Percentiles rank a stretch among this genome's conserved stretches.
phyloP scores from a whole-genome alignment of 2,113 vertebrate genomes.

The Candoia aspera region DNA sequence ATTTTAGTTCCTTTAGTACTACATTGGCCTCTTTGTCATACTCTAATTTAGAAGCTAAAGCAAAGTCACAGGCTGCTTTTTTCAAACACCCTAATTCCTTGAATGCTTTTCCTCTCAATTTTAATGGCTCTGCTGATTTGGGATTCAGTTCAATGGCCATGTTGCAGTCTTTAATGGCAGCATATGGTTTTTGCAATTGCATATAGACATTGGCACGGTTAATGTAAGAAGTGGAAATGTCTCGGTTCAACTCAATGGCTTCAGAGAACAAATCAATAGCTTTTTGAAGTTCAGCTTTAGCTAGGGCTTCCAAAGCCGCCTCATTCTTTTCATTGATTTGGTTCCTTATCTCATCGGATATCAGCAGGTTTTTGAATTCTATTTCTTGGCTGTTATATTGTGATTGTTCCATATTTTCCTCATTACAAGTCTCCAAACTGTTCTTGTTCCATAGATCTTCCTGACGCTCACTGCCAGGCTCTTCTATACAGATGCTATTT shows the following conservation, averaged over 20 bases:
- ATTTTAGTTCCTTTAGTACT: neutral
- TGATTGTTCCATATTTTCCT: conserved; percentile 8
- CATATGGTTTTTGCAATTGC: conserved; percentile 80
- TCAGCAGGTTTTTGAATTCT: neutral
- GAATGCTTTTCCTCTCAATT: conserved; percentile 77
- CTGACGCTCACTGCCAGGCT: neutral
- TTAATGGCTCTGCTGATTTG: conserved; percentile 78
- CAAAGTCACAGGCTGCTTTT: conserved; percentile 35
- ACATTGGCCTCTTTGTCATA: conserved; percentile 9
- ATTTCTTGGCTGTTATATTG: neutral
- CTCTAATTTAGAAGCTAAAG: conserved; percentile 27
- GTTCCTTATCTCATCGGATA: neutral
- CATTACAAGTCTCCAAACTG: conserved; percentile 6
- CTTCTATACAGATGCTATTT: neutral
- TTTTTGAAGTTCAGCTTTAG: conserved; percentile 78
- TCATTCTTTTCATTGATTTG: conserved; percentile 22
- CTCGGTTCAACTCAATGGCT: conserved; percentile 84
- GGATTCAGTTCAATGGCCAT: conserved; percentile 80
- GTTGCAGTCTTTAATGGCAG: conserved; percentile 78
- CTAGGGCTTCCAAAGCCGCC: conserved; percentile 19
- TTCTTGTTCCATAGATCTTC: neutral
- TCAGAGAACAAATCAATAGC: conserved; percentile 82
- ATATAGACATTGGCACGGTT: conserved; percentile 87
- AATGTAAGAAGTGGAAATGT: conserved; percentile 80
- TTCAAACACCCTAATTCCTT: neutral